These are phyloP conservation scores for Sphenodon punctatus DNA, from an alignment of 2,797 vertebrate genomes.

Conservation along the genomic window DNA sequence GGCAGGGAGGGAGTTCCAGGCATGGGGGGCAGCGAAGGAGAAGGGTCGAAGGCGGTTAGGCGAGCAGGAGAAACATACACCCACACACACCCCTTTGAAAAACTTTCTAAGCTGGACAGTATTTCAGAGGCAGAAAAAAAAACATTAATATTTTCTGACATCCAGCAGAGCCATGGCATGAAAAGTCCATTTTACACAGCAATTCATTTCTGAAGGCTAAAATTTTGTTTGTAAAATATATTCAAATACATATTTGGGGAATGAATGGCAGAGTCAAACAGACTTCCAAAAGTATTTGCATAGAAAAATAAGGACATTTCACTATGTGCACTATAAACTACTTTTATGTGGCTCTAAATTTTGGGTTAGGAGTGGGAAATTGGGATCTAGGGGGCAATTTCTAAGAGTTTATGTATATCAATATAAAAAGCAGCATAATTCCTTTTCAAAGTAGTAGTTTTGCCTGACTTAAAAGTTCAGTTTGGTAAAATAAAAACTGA, in stretches of 20 bases:
- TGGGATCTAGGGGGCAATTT: not conserved
- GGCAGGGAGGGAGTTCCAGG: too few relatives aligned
- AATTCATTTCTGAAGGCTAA: constrained; percentile 10
- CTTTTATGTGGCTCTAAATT: not conserved
- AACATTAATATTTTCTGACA: not conserved
- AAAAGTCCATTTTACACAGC: not conserved
- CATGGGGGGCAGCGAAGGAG: too few relatives aligned
- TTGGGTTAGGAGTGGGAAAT: not conserved
- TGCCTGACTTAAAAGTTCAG: not conserved
- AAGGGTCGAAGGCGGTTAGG: too few relatives aligned
- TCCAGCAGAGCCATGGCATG: not conserved
- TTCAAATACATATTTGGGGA: constrained; percentile 27
- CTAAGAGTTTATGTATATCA: not conserved
- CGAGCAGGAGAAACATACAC: too few relatives aligned
- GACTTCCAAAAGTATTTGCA: not conserved
- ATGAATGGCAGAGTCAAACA: not conserved
- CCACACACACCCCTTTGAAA: too few relatives aligned
- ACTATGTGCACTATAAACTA: not conserved
- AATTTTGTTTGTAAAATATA: not conserved
- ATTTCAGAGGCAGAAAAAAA: not conserved
- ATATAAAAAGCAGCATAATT: not conserved
- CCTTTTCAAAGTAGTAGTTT: not conserved
- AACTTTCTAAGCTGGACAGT: not conserved
- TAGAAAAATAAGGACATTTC: constrained; percentile 15
- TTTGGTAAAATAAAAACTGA: not conserved